Base-by-base conservation (phyloP, 2,113 vertebrate species). In the Chaenocephalus aceratus region DNA sequence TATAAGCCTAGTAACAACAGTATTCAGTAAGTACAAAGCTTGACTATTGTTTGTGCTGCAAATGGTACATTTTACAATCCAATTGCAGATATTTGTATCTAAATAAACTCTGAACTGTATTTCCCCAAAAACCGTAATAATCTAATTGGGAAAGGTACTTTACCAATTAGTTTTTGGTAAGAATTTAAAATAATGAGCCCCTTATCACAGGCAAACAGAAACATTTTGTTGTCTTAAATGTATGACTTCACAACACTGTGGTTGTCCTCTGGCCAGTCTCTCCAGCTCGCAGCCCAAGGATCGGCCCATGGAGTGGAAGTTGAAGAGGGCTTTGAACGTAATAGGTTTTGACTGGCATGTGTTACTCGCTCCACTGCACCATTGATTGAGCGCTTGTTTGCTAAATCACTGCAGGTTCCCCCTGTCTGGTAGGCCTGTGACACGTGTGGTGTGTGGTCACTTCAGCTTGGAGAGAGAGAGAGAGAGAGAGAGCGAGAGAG, bases 311-410 rank as follows among this genome's bases (percentile, higher is more conserved):
- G 96, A 94, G 96, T 95, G 94, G 94, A 97, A 96, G 95, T 94
- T 93, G 94, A 96, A 96, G 91, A 91, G 91, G 78, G 87, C 87
- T 90, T 97, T 96, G 95, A 96, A 93, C 92, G 80, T 96, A 96
- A 96, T 97, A 87, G 96, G 76, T 96, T 96, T 95, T 96, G 95
- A 96, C 96, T 97, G 96, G 94, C 94, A 95, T 96, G 96, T 96
- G 95, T 96, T 96, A 93, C 88, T 88, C 92, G 94, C 95, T 93
- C 91, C 94, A 94, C 87, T 95, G 96, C 94, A 92, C 94, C 94
- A 96, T 97, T 96, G 96, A 97, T 96, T 96, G 95, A 96, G 96
- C 82, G 83, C 91, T 97, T 94, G 94, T 96, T 96, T 96, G 96
- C 96, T 96, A 97, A 97, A 97, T 97, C 96, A 96, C 93, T 92